These are phyloP conservation scores for Danio tinwini DNA, from an alignment of 2,797 vertebrate genomes.

Conservation along the genomic window DNA sequence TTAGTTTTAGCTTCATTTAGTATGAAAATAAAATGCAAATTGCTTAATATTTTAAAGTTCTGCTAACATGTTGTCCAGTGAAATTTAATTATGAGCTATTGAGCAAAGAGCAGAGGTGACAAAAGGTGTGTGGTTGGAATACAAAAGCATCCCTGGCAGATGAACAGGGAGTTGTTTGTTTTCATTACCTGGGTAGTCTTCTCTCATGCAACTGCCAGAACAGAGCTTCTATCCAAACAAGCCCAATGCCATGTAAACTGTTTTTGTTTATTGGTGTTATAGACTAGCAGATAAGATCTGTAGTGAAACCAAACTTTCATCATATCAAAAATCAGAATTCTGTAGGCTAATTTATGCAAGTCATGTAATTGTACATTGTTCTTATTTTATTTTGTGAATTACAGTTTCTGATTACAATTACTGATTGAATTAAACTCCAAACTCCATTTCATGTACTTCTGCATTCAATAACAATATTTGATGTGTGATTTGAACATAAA, in stretches of 20 bases:
- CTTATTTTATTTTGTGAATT: neutral
- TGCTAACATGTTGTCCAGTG: constrained; percentile 15
- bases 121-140: constrained; percentile 15
- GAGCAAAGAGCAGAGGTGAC: constrained; percentile 34
- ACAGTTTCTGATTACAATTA: too few relatives aligned
- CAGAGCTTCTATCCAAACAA: neutral
- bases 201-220: constrained; percentile 26
- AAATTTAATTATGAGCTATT: constrained; percentile 29
- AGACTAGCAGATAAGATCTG: neutral
- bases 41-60: neutral
- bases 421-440: neutral
- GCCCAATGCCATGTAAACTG: neutral
- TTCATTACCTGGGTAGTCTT: constrained; percentile 32
- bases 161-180: constrained; percentile 23
- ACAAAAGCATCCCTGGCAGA: constrained; percentile 33
- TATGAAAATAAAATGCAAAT: too few relatives aligned
- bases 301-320: neutral
- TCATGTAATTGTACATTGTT: neutral
- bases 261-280: neutral
- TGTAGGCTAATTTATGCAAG: neutral
- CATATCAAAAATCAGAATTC: neutral
- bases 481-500: neutral
- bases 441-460: neutral
- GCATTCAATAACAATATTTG: neutral
- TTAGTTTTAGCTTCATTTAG: neutral